Evolutionary conservation across 2,113 vertebrate species (phyloP).

Genomic region (Ceyx melanurus): DNA sequence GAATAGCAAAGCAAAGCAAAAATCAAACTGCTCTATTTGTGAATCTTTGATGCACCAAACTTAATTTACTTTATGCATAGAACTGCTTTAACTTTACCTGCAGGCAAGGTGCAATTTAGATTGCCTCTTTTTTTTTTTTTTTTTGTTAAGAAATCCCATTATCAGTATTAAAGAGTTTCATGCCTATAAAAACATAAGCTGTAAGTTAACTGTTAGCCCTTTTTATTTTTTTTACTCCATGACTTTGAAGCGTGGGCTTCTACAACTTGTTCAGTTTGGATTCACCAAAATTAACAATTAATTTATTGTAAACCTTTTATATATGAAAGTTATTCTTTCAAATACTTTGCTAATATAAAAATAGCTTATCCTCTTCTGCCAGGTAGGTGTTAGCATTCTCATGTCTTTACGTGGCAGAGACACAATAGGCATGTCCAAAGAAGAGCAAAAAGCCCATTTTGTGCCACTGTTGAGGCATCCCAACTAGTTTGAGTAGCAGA

Average conservation of each 20-base stretch:
- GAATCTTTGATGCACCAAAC: slow-evolving; percentile 33
- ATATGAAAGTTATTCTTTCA: not conserved
- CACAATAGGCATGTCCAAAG: not conserved
- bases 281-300: not conserved
- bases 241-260: not conserved
- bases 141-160: slow-evolving; percentile 11
- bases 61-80: slow-evolving; percentile 47
- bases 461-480: not conserved
- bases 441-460: not conserved
- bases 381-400: not conserved
- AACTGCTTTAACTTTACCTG: slow-evolving; percentile 23
- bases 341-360: not conserved
- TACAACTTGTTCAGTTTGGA: not conserved
- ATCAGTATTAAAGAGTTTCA: slow-evolving; percentile 1
- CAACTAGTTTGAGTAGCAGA: not conserved
- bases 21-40: slow-evolving; percentile 18
- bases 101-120: slow-evolving; percentile 34
- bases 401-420: not conserved
- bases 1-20: slow-evolving; percentile 44
- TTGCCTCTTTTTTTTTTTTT: not conserved
- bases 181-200: not conserved
- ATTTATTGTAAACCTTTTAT: not conserved
- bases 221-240: not conserved
- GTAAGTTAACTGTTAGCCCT: not conserved
- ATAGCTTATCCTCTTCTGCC: not conserved